These are phyloP conservation scores for Mesorhabditis spiculigera DNA, from an alignment of 2,888 invertebrate genomes.

Conservation along the genomic window DNA sequence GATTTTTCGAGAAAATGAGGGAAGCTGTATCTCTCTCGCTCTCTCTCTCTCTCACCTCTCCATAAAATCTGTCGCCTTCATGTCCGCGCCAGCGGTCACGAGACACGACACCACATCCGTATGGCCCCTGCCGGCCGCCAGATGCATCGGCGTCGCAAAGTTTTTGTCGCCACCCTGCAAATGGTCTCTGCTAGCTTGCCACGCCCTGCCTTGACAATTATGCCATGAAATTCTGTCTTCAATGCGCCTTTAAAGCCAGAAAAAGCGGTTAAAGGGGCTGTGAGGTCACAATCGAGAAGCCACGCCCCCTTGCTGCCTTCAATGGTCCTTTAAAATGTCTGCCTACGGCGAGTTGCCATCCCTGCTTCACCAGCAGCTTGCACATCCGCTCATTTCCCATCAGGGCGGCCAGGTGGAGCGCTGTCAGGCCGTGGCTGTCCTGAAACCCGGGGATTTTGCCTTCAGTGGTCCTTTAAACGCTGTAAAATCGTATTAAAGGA, in stretches of 20 bases:
- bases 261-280: neutral
- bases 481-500: neutral
- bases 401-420: constrained; percentile 52
- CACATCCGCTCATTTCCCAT: constrained; percentile 45
- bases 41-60: constrained; percentile 18
- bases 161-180: constrained; percentile 20
- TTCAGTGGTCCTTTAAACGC: neutral
- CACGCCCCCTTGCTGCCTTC: neutral
- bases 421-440: constrained; percentile 37
- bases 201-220: neutral
- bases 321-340: neutral
- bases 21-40: too few species aligned
- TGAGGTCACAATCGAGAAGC: neutral
- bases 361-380: constrained; percentile 43
- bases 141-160: constrained; percentile 46
- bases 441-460: constrained; percentile 7
- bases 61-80: constrained; percentile 30
- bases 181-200: too few species aligned
- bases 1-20: too few species aligned
- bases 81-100: constrained; percentile 32
- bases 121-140: constrained; percentile 49
- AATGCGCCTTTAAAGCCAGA: constrained; percentile 12
- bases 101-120: constrained; percentile 38
- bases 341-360: constrained; percentile 33
- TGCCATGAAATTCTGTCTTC: neutral